Evolutionary conservation across 2,113 vertebrate species (phyloP), one percentile per base, ranked within the genome.

Genomic region (Cynopterus brachyotis): DNA sequence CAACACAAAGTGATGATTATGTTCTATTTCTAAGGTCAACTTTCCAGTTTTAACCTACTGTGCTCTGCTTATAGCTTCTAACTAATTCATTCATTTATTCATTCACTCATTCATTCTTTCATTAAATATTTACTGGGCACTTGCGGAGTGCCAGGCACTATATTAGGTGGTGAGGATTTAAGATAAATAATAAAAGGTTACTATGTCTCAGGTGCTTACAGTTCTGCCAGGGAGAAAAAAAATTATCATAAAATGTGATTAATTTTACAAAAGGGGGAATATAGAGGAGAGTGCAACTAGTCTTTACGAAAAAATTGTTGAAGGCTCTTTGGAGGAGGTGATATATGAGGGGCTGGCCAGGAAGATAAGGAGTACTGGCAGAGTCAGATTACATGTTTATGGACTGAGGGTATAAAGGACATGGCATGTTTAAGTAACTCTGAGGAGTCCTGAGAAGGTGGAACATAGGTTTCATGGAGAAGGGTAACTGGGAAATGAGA

Each of bases 81-180:
- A 84, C 45, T 96, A 55, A 91, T 30, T 73, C 53, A 64, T 32
- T 60, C 35, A 28, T 87, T 93, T 47, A n/a, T 94, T 83, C 62
- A 47, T 37, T 80, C 37, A 40, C 19, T 85, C 67, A 50, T 47
- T 95, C 57, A 35, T 81, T 95, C 45, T 86, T 62, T 64, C 40
- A 89, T 70, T 83, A 97, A 93, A 89, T n/a, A 88, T 50, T 82
- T 85, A 64, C 6, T 57, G 76, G 89, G 42, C 24, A 70, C 28
- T 76, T 69, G 37, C 66, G 75, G 60, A 92, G 42, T 45, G 9
- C 22, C 37, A 84, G 67, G 22, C 22, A 57, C 47, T 57, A 0
- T 94, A 32, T 59, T 69, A 42, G 45, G 57, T 45, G 15, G 9
- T 70, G 12, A 12, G 22, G 30, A 78, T 40, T 83, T 89, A 69